Percentiles rank a stretch among this genome's conserved stretches.
Evolutionary conservation across 2,888 invertebrate species (phyloP).

Genomic region (Timema cristinae): DNA sequence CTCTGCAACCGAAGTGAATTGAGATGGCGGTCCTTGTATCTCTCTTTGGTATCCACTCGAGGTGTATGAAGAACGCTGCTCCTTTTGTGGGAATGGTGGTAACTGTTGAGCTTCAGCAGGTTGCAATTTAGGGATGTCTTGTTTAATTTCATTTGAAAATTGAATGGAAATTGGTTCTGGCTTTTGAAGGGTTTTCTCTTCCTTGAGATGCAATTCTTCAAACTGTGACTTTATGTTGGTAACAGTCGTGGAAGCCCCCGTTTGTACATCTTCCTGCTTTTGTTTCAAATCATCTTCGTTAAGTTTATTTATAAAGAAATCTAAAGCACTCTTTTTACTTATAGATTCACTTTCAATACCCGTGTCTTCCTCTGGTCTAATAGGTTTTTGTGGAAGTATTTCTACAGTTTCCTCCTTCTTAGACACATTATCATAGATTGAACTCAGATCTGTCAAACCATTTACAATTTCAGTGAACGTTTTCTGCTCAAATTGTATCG

Average conservation of each 20-base stretch:
- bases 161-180: no score
- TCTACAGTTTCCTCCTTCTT: conserved; percentile 36
- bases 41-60: conserved; percentile 7
- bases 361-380: conserved; percentile 43
- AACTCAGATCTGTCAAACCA: conserved; percentile 16
- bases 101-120: background rate
- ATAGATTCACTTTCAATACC: conserved; percentile 56
- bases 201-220: conserved; percentile 18
- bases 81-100: background rate
- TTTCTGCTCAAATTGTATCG: conserved; percentile 34
- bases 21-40: background rate
- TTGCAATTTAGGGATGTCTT: background rate
- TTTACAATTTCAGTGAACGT: conserved; percentile 36
- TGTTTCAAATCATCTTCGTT: conserved; percentile 39
- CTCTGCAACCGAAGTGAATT: no score
- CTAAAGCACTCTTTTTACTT: conserved; percentile 60
- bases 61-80: conserved; percentile 5
- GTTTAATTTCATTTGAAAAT: background rate
- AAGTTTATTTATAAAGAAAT: conserved; percentile 63
- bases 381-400: conserved; percentile 29
- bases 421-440: conserved; percentile 11
- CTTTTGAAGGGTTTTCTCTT: conserved; percentile 1
- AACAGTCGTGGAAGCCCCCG: conserved; percentile 11
- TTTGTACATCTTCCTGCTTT: background rate
- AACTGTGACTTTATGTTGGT: conserved; percentile 16